Evolutionary conservation across 1,140 invertebrate species (phyloP).

Genomic region (Bilobella aurantiaca): DNA sequence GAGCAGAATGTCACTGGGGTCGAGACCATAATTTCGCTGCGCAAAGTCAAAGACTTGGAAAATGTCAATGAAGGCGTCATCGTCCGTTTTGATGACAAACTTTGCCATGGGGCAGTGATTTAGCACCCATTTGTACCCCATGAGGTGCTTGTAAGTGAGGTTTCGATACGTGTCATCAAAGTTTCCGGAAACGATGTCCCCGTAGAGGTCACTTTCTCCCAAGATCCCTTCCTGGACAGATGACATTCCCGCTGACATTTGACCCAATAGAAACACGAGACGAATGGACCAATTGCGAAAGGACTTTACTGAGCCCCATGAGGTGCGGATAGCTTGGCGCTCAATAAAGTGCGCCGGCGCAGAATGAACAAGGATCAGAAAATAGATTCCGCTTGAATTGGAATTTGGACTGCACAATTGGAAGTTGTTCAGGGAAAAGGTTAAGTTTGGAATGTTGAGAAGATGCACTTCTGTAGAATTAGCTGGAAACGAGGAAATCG

Average conservation of each 20-base stretch:
- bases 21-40: slow-evolving; percentile 33
- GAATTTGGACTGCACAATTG: slow-evolving; percentile 19
- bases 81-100: slow-evolving; percentile 46
- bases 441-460: slow-evolving; percentile 22
- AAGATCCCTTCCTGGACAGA: slow-evolving; percentile 24
- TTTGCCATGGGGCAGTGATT: slow-evolving; percentile 40
- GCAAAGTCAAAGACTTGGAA: slow-evolving; percentile 41
- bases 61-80: slow-evolving; percentile 47
- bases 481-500: too few species aligned
- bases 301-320: slow-evolving; percentile 33
- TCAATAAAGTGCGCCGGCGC: slow-evolving; percentile 40
- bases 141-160: slow-evolving; percentile 45
- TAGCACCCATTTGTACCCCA: slow-evolving; percentile 44
- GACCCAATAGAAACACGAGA: slow-evolving; percentile 38
- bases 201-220: slow-evolving; percentile 30
- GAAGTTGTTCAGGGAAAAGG: slow-evolving; percentile 24
- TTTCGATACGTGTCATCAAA: slow-evolving; percentile 44
- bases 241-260: neutral
- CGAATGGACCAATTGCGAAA: slow-evolving; percentile 30
- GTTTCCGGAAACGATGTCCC: slow-evolving; percentile 41
- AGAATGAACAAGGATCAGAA: slow-evolving; percentile 39
- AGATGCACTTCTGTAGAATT: neutral
- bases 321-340: slow-evolving; percentile 38
- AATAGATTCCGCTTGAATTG: slow-evolving; percentile 16
- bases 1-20: slow-evolving; percentile 35